These are phyloP conservation scores for Bugula neritina DNA, from an alignment of 2,888 invertebrate genomes.

Conservation along the genomic window DNA sequence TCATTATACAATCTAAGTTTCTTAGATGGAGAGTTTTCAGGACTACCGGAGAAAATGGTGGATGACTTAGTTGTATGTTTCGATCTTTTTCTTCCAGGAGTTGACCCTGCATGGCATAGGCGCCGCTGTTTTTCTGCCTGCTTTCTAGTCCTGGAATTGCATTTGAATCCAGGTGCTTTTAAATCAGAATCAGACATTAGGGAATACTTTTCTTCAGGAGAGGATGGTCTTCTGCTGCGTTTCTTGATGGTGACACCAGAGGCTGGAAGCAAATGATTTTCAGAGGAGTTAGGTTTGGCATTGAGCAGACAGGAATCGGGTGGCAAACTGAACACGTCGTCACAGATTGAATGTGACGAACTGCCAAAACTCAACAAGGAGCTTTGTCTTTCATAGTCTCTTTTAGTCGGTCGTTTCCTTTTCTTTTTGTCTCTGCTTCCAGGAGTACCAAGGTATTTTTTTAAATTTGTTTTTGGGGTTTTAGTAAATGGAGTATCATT, in stretches of 20 bases:
- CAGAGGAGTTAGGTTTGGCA: not conserved
- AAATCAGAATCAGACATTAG: not conserved
- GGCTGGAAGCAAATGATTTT: not conserved
- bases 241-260: not conserved
- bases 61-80: not conserved
- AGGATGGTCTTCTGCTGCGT: not conserved
- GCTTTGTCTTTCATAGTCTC: not conserved
- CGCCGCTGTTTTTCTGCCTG: not conserved
- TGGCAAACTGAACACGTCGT: constrained; percentile 9
- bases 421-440: not conserved
- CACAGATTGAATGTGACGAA: not conserved
- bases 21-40: not conserved
- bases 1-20: not conserved
- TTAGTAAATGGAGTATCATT: not conserved
- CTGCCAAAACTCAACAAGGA: constrained; percentile 24
- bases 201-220: not conserved
- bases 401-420: not conserved
- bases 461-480: not conserved
- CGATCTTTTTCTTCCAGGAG: not conserved
- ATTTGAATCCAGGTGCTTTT: constrained; percentile 5
- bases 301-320: not conserved
- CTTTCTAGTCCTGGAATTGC: not conserved
- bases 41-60: not conserved
- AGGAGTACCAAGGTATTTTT: not conserved
- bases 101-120: not conserved